Evolutionary conservation across 1,140 invertebrate genomes (phyloP).

Genomic region (Tetranychus cinnabarinus): DNA sequence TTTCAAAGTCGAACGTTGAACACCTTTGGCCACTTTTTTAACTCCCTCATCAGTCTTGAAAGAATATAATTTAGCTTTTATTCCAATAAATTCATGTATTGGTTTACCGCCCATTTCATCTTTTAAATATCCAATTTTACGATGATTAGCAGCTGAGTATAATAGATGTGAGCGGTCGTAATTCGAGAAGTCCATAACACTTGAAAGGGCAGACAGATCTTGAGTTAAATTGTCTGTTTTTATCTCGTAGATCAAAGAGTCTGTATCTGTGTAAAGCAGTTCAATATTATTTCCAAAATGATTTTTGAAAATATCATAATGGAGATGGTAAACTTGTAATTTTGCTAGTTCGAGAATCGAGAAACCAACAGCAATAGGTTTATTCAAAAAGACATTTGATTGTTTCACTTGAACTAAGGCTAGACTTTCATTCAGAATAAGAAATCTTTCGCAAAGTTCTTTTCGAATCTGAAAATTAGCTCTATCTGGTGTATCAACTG

Average conservation of each 20-base stretch:
- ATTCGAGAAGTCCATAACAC: conserved; percentile 10
- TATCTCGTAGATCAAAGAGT: conserved; percentile 9
- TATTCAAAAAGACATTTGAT: too few species aligned
- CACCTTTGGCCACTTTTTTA: neutral
- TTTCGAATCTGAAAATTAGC: too few species aligned
- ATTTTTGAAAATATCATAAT: conserved; percentile 16
- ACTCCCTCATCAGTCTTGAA: neutral
- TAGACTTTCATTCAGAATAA: too few species aligned
- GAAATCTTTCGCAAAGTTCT: too few species aligned
- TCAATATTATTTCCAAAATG: conserved; percentile 8
- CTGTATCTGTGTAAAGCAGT: conserved; percentile 12
- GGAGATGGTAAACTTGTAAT: conserved; percentile 16
- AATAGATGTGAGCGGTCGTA: conserved; percentile 9
- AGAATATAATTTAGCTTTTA: conserved; percentile 18
- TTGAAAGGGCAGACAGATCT: conserved; percentile 9
- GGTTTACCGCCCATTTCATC: conserved; percentile 22
- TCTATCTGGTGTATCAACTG: too few species aligned
- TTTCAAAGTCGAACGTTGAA: neutral
- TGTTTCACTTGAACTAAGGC: too few species aligned
- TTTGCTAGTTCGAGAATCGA: conserved; percentile 15
- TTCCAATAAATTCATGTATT: conserved; percentile 21
- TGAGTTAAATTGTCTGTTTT: conserved; percentile 10
- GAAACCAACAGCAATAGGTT: conserved; percentile 16
- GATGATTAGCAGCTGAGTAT: conserved; percentile 20
- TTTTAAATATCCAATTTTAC: conserved; percentile 26